A percentile compares a stretch with the other conserved stretches of the same genome.
Conservation (phyloP, 2,888 invertebrate species). For the Endomychus coccineus region DNA sequence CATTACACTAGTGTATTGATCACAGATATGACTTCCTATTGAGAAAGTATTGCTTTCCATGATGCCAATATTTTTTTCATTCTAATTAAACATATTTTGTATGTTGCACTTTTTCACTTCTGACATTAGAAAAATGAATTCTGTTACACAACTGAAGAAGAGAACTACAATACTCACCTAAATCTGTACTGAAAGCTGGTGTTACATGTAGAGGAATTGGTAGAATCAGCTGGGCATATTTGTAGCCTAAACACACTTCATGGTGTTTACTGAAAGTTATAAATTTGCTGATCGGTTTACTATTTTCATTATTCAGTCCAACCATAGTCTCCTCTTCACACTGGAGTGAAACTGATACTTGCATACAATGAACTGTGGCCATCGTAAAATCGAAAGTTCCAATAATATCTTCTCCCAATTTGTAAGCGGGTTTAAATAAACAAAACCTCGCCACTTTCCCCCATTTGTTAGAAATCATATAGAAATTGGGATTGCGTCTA, state of each 20-base stretch:
- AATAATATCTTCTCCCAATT: slow-evolving; percentile 95
- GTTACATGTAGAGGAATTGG: slow-evolving; percentile 93
- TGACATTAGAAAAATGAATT: too few relatives aligned
- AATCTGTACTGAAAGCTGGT: slow-evolving; percentile 88
- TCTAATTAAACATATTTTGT: too few relatives aligned
- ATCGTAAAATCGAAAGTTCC: slow-evolving; percentile 92
- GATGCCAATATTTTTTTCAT: too few relatives aligned
- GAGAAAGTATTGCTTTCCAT: too few relatives aligned
- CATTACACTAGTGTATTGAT: too few relatives aligned
- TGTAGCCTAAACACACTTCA: slow-evolving; percentile 83
- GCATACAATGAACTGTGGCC: slow-evolving; percentile 84
- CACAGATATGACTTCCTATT: too few relatives aligned
- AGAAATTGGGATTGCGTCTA: slow-evolving; percentile 83
- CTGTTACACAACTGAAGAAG: too few relatives aligned
- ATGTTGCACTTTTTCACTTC: too few relatives aligned
- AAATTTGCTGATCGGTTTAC: slow-evolving; percentile 40
- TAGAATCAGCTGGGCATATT: slow-evolving; percentile 82
- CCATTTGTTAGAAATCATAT: slow-evolving; percentile 82
- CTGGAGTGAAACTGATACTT: slow-evolving; percentile 93
- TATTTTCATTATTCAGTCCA: slow-evolving; percentile 26
- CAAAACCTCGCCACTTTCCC: slow-evolving; percentile 93
- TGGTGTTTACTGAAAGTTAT: slow-evolving; percentile 84
- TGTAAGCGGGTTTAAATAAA: slow-evolving; percentile 90
- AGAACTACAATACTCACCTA: slow-evolving; percentile 49
- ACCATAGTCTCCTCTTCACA: slow-evolving; percentile 69